Percentiles rank a stretch among this genome's conserved stretches.
These are phyloP conservation scores for Rhogogaster chlorosoma DNA, from an alignment of 2,888 invertebrate species.

Conservation along the genomic window DNA sequence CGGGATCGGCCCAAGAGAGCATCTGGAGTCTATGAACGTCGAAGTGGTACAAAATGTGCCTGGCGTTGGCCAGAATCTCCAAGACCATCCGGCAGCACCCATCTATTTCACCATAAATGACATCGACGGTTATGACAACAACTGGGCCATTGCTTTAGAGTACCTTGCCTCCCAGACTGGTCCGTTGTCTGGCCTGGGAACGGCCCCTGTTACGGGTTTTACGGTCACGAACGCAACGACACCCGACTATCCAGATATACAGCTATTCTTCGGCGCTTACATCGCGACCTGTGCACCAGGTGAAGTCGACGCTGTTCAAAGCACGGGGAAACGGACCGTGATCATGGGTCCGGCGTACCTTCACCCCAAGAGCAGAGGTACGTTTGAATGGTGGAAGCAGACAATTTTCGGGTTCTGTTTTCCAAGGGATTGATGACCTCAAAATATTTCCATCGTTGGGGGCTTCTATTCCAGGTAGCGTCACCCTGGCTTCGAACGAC, in stretches of 20 bases:
- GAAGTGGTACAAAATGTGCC: constrained; percentile 82
- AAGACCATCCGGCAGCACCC: constrained; percentile 84
- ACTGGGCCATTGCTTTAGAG: constrained; percentile 83
- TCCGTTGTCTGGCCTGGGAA: constrained; percentile 82
- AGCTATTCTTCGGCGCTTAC: constrained; percentile 84
- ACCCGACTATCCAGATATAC: constrained; percentile 83
- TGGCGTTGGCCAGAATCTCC: constrained; percentile 85
- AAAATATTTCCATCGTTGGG: neutral
- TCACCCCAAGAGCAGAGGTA: constrained; percentile 84
- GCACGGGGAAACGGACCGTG: constrained; percentile 65
- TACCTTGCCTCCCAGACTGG: constrained; percentile 82
- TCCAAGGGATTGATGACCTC: neutral
- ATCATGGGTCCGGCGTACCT: constrained; percentile 78
- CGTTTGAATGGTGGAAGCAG: neutral
- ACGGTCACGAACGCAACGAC: constrained; percentile 82
- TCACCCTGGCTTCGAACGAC: constrained; percentile 83
- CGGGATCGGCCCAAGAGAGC: constrained; percentile 83
- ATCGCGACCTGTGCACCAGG: constrained; percentile 82
- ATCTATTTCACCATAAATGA: constrained; percentile 80
- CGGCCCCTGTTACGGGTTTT: constrained; percentile 79
- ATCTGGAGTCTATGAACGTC: constrained; percentile 81
- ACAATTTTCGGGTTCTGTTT: neutral
- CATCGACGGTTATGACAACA: constrained; percentile 79
- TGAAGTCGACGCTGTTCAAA: constrained; percentile 73
- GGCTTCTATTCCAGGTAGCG: constrained; percentile 69